Evolutionary conservation across 2,797 vertebrate genomes (phyloP).

Genomic region (Pseudochaenichthys georgianus): DNA sequence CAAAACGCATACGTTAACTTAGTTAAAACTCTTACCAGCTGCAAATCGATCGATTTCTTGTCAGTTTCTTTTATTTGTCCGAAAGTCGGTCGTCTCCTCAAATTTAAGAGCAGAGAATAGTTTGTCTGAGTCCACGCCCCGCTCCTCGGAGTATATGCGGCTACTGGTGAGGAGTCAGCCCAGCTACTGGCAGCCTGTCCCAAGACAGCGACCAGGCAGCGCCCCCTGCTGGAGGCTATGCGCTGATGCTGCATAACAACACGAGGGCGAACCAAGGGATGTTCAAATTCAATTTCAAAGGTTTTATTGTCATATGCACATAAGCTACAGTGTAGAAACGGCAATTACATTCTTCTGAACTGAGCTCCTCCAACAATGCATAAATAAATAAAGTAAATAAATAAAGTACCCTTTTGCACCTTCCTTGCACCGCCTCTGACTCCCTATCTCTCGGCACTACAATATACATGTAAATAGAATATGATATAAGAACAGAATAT

Average conservation of each 20-base stretch:
- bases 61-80: not conserved
- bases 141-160: conserved; percentile 57
- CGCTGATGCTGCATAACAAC: not conserved
- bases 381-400: too few species aligned
- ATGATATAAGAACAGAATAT: too few species aligned
- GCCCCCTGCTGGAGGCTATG: conserved; percentile 58
- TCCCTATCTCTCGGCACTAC: too few species aligned
- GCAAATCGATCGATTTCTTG: conserved; percentile 25
- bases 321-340: too few species aligned
- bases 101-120: conserved; percentile 37
- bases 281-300: too few species aligned
- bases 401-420: too few species aligned
- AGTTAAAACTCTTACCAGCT: conserved; percentile 60
- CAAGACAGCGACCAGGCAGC: conserved; percentile 3
- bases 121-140: conserved; percentile 75
- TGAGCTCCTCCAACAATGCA: too few species aligned
- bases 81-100: conserved; percentile 54
- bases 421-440: too few species aligned
- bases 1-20: not conserved
- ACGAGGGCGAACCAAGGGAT: not conserved
- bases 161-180: conserved; percentile 44
- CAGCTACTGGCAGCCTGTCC: conserved; percentile 28
- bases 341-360: too few species aligned
- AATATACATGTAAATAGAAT: too few species aligned
- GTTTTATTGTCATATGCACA: too few species aligned